Conservation (phyloP, 2,888 invertebrate species). For the Heliothis peltigera region DNA sequence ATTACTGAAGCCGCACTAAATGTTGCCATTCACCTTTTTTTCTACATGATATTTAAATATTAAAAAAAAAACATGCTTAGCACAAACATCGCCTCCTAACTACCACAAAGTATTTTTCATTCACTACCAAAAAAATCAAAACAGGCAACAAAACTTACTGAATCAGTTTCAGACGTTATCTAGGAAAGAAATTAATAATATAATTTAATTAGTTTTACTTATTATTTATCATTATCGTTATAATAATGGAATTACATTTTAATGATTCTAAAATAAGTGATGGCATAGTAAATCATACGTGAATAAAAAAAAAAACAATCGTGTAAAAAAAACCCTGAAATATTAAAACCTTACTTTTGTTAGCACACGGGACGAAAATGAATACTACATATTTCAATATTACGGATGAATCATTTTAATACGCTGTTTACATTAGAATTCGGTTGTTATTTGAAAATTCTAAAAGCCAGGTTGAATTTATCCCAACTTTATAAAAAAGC, state of each 20-base stretch:
- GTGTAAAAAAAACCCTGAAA: too few species aligned
- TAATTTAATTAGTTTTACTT: constrained; percentile 6
- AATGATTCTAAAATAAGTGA: too few species aligned
- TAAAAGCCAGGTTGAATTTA: constrained; percentile 40
- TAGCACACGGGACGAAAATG: neutral
- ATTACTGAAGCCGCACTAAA: neutral
- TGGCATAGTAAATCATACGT: too few species aligned
- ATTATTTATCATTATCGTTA: neutral
- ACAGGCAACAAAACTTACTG: constrained; percentile 67
- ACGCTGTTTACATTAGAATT: constrained; percentile 22
- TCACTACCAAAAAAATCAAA: constrained; percentile 20
- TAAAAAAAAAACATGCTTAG: constrained; percentile 12
- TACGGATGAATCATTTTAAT: neutral
- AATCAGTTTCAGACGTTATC: constrained; percentile 28
- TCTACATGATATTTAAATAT: neutral
- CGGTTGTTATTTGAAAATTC: constrained; percentile 8
- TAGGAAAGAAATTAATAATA: constrained; percentile 68
- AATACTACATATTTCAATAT: neutral
- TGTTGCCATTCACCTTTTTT: neutral
- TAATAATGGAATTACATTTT: too few species aligned
- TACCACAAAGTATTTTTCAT: too few species aligned
- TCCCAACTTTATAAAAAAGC: constrained; percentile 16
- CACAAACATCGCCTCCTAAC: too few species aligned
- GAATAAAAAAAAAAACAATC: too few species aligned
- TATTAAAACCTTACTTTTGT: constrained; percentile 6